Percentiles rank a stretch among this genome's conserved stretches.
These are phyloP conservation scores for Temnothorax rugatulus DNA, from an alignment of 2,888 invertebrate species.

Conservation along the genomic window DNA sequence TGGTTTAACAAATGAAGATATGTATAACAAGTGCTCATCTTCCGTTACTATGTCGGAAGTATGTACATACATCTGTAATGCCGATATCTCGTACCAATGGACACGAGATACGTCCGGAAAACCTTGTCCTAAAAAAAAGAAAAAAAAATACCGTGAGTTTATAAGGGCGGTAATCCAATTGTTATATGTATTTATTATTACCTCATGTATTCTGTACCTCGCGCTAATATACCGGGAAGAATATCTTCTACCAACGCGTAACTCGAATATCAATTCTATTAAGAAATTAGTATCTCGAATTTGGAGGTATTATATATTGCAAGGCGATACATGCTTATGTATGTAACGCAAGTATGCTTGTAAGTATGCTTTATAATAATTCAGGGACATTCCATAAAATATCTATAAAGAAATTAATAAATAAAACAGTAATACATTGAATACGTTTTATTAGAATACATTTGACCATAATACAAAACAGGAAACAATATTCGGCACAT, in stretches of 20 bases:
- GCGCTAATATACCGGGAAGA: background rate
- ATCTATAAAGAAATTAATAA: background rate
- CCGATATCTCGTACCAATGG: too few species aligned
- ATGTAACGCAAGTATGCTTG: background rate
- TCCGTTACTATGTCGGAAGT: background rate
- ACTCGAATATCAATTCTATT: background rate
- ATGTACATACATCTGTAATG: background rate
- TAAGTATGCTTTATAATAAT: background rate
- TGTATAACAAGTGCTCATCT: background rate
- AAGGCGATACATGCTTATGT: background rate
- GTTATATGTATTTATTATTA: background rate
- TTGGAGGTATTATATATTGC: background rate
- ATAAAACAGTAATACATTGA: background rate
- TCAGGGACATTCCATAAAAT: background rate
- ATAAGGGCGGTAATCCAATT: background rate
- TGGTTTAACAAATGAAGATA: background rate
- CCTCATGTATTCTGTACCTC: background rate
- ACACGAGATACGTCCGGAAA: background rate
- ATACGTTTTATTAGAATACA: conserved; percentile 3
- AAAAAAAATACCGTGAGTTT: background rate
- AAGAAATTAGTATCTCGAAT: background rate
- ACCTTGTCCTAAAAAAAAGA: background rate
- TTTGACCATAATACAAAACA: background rate
- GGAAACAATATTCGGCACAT: background rate
- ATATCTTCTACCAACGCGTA: background rate